phyloP scores from a whole-genome alignment of 2,797 vertebrate genomes.

The Hafferia zeledoni region DNA sequence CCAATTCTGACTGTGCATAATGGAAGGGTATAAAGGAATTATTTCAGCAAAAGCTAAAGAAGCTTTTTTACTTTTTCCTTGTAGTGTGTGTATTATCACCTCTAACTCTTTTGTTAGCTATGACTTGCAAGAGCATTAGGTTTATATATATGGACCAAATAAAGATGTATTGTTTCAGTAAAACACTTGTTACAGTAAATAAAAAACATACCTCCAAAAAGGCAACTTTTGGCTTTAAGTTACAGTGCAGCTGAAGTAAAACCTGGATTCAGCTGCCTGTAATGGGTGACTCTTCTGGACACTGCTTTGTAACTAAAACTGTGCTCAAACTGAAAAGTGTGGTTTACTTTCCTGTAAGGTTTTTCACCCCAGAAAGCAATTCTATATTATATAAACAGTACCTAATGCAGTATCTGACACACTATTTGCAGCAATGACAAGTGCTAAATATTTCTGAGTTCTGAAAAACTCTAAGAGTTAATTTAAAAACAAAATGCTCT shows the following conservation, averaged over 20 bases:
- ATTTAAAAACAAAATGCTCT: not conserved
- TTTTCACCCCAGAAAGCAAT: not conserved
- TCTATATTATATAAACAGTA: not conserved
- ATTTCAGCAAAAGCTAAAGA: not conserved
- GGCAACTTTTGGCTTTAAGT: not conserved
- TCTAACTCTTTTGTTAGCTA: not conserved
- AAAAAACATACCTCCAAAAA: not conserved
- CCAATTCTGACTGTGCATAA: not conserved
- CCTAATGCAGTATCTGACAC: not conserved
- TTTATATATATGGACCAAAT: not conserved
- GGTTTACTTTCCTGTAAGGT: not conserved
- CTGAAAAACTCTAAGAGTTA: not conserved
- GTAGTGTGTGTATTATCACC: accelerated
- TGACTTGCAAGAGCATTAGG: not conserved
- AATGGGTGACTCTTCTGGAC: not conserved
- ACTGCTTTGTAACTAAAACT: not conserved
- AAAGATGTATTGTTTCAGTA: not conserved
- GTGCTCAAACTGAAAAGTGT: not conserved
- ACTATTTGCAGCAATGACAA: not conserved
- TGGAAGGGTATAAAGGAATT: not conserved
- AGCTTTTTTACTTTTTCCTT: not conserved
- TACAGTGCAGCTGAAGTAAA: not conserved
- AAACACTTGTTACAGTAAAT: not conserved
- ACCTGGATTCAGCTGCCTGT: not conserved
- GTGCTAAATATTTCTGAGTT: not conserved